Percentiles rank a stretch among this genome's conserved stretches.
Evolutionary conservation across 2,797 vertebrate species (phyloP).

Genomic region (Acropternis orthonyx): DNA sequence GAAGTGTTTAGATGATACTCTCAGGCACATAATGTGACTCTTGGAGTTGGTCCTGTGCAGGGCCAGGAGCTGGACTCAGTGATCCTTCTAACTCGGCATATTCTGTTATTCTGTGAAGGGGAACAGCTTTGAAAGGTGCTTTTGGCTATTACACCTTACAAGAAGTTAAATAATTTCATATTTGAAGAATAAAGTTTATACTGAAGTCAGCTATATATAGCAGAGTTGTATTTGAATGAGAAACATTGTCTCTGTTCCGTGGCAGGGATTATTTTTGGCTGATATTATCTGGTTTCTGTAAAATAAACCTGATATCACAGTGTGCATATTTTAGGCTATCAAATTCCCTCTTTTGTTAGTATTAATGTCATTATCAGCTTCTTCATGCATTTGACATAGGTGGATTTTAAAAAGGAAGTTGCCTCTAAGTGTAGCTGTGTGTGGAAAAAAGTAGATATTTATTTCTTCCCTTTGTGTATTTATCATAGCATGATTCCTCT

Average conservation of each 20-base stretch:
- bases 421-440: neutral
- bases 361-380: conserved; percentile 6
- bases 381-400: neutral
- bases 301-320: neutral
- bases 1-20: neutral
- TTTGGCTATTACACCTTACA: neutral
- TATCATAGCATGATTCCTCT: neutral
- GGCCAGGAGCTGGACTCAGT: neutral
- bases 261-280: conserved; percentile 29
- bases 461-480: conserved; percentile 34
- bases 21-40: neutral
- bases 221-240: conserved; percentile 5
- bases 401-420: neutral
- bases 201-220: conserved; percentile 30
- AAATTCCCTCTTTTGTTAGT: conserved; percentile 7
- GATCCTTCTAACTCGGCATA: neutral
- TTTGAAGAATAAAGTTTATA: conserved; percentile 25
- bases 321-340: neutral
- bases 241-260: neutral
- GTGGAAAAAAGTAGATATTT: conserved; percentile 45
- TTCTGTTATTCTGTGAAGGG: neutral
- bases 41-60: neutral
- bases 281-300: conserved; percentile 16
- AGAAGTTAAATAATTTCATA: conserved; percentile 3
- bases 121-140: neutral